Evolutionary conservation across 2,113 vertebrate genomes (phyloP).

Genomic region (Poecile atricapillus): DNA sequence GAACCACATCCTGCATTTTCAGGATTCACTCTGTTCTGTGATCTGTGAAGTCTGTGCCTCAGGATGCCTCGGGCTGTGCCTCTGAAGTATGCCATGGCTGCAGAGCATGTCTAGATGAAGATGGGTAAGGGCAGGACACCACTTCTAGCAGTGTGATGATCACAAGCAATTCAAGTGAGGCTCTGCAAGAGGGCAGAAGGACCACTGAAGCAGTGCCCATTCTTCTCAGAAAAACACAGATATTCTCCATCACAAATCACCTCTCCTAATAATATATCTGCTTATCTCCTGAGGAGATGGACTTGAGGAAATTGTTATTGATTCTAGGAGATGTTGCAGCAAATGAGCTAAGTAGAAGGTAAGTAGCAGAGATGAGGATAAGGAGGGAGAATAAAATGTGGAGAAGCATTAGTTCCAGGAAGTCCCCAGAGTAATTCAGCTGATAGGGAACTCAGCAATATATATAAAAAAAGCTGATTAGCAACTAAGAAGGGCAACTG

Average conservation of each 20-base stretch:
- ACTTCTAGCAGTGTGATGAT: not conserved
- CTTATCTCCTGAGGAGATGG: not conserved
- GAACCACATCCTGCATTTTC: not conserved
- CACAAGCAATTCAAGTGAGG: not conserved
- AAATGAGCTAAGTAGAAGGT: not conserved
- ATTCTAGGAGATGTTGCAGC: not conserved
- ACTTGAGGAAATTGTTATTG: not conserved
- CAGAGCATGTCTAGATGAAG: not conserved
- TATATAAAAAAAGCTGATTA: not conserved
- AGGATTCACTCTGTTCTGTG: not conserved
- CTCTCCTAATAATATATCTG: not conserved
- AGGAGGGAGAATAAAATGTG: not conserved
- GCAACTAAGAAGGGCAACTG: not conserved
- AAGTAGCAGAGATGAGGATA: not conserved
- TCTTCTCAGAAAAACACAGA: not conserved
- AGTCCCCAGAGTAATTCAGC: not conserved
- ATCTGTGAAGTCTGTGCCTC: not conserved
- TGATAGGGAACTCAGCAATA: not conserved
- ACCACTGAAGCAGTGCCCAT: not conserved
- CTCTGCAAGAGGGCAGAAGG: not conserved
- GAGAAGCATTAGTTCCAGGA: not conserved
- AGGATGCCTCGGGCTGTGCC: rapidly evolving
- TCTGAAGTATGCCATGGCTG: not conserved
- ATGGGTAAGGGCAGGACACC: not conserved
- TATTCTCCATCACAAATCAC: not conserved